A percentile compares a stretch with the other conserved stretches of the same genome.
Evolutionary conservation across 2,888 invertebrate species (phyloP).

Genomic region (Eupithecia tripunctaria): DNA sequence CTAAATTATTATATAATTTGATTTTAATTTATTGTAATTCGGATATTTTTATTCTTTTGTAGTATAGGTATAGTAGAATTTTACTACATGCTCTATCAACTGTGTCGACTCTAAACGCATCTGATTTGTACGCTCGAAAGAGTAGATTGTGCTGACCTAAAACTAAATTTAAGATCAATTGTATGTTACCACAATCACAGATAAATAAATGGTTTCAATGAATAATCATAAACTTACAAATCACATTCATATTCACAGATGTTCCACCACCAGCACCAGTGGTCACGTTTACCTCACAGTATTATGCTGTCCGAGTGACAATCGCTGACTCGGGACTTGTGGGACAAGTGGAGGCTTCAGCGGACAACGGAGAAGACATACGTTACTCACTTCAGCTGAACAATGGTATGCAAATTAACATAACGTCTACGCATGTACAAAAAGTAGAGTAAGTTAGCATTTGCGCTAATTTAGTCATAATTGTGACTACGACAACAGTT

Average conservation of each 20-base stretch:
- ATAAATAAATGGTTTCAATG: too few species aligned
- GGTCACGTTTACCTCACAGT: conserved; percentile 62
- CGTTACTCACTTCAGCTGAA: conserved; percentile 59
- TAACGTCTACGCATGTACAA: background rate
- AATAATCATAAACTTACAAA: background rate
- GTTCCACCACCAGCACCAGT: conserved; percentile 51
- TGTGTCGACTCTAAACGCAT: too few species aligned
- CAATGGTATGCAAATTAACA: conserved; percentile 56
- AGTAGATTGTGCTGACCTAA: too few species aligned
- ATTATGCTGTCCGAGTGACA: conserved; percentile 62
- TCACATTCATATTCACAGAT: conserved; percentile 43
- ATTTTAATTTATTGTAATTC: too few species aligned
- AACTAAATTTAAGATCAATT: too few species aligned
- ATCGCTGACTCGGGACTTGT: conserved; percentile 61
- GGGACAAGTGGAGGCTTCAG: conserved; percentile 65
- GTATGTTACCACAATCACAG: too few species aligned
- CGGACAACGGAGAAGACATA: conserved; percentile 66
- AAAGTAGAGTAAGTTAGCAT: background rate
- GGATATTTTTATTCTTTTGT: too few species aligned
- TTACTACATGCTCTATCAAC: too few species aligned
- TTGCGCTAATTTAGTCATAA: background rate
- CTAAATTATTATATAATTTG: too few species aligned
- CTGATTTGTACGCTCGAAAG: too few species aligned
- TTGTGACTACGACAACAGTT: background rate
- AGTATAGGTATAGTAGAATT: too few species aligned